These are phyloP conservation scores for Phymatocera aterrima DNA, from an alignment of 2,888 invertebrate species.

Conservation along the genomic window DNA sequence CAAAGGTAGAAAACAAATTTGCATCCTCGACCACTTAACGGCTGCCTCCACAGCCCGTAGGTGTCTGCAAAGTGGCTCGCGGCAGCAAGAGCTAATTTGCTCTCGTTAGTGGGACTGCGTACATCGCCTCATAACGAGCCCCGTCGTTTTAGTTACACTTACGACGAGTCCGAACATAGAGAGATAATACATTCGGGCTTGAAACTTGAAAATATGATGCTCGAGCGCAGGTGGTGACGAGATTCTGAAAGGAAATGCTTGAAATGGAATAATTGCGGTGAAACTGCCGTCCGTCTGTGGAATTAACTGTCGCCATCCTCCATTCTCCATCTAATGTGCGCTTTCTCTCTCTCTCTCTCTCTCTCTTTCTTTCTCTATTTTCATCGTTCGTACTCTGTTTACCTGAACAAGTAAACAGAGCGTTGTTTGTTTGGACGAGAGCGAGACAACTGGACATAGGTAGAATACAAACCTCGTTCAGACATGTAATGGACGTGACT, in stretches of 20 bases:
- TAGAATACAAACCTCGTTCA: not conserved
- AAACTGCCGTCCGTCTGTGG: not conserved
- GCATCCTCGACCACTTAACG: slow-evolving; percentile 65
- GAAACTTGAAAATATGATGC: slow-evolving; percentile 23
- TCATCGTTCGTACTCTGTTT: not conserved
- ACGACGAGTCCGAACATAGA: slow-evolving; percentile 64
- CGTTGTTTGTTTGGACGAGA: not conserved
- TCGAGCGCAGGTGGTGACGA: not conserved
- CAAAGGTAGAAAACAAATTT: slow-evolving; percentile 57
- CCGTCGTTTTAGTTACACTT: slow-evolving; percentile 66
- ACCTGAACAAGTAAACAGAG: not conserved
- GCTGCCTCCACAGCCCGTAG: slow-evolving; percentile 44
- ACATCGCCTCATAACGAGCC: slow-evolving; percentile 62
- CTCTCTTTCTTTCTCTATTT: not conserved
- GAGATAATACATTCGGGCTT: slow-evolving; percentile 62
- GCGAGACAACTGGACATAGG: not conserved
- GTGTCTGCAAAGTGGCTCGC: slow-evolving; percentile 59
- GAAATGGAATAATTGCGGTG: slow-evolving; percentile 28
- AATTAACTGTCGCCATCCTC: not conserved
- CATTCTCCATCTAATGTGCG: not conserved
- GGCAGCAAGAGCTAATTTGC: slow-evolving; percentile 67
- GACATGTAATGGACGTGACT: not conserved
- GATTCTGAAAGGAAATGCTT: slow-evolving; percentile 11
- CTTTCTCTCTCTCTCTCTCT: not conserved
- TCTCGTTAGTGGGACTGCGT: slow-evolving; percentile 63